Percentiles rank a stretch among this genome's conserved stretches.
phyloP scores from a whole-genome alignment of 2,797 vertebrate genomes.

The Takifugu ocellatus region DNA sequence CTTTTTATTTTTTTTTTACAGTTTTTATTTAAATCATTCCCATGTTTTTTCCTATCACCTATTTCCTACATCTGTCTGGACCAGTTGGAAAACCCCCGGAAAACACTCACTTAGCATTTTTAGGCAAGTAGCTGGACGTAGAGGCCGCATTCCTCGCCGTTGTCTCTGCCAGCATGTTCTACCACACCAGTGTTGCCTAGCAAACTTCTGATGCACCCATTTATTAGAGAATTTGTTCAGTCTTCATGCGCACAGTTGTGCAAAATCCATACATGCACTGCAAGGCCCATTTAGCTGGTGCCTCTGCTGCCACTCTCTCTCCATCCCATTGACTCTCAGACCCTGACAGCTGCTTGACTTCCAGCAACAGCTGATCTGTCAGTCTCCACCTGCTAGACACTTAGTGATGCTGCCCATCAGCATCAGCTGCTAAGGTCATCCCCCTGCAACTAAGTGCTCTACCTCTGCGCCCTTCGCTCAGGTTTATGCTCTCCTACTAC shows the following conservation, averaged over 20 bases:
- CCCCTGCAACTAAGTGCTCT: neutral
- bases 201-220: constrained; percentile 32
- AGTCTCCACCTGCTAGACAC: constrained; percentile 1
- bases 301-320: constrained; percentile 16
- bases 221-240: constrained; percentile 30
- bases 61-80: neutral
- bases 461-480: neutral
- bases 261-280: constrained; percentile 19
- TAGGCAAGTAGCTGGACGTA: constrained; percentile 1
- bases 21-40: constrained; percentile 6
- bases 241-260: constrained; percentile 23
- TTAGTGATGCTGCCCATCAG: too few relatives aligned
- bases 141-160: constrained; percentile 7
- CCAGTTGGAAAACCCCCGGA: neutral
- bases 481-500: too few relatives aligned
- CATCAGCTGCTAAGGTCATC: neutral
- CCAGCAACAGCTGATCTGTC: constrained; percentile 25
- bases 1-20: neutral
- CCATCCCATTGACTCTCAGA: constrained; percentile 24
- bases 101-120: constrained; percentile 12
- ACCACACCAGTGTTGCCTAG: constrained; percentile 36
- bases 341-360: constrained; percentile 32
- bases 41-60: constrained; percentile 16
- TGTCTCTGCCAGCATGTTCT: constrained; percentile 30
- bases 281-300: constrained; percentile 17